Evolutionary conservation across 2,888 invertebrate genomes (phyloP), one percentile per base, ranked within the genome.

Genomic region (Sesia apiformis): DNA sequence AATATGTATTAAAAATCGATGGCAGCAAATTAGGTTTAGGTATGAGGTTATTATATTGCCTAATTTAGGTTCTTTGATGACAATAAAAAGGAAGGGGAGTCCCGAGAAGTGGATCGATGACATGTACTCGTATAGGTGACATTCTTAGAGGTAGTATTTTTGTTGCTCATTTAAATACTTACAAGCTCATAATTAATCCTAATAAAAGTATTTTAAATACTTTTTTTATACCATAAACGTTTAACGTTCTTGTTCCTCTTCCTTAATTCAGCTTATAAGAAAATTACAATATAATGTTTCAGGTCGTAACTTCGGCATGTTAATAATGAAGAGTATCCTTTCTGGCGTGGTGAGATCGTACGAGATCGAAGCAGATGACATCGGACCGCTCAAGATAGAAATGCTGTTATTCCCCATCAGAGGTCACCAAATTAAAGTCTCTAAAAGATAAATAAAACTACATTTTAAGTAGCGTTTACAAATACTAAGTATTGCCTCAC

Each of bases 251-350:
- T 23, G 23, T 23, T 23, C 23, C 2, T 23, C 23, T 23, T 23
- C 23, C 23, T 23, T 23, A 23, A 42, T 42, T 42, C 6, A 42
- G 6, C 6, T 7, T 6, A 42, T 42, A 42, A 42, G 5, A 42
- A 42, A 6, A 42, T 23, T 23, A 7, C 51, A 4, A 38, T 46
- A 53, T 46, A 43, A 38, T 8, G 39, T 60, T 74, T 5, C 72
- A 85, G 85, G 86, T n/a, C 76, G 85, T 4, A 81, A 84, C 60
- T 86, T 82, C 53, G 85, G 84, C 0, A 86, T 86, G 84, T 60
- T 86, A 5, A 81, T 84, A 55, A 81, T 84, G 67, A 86, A 85
- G 57, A 81, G 79, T 54, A 63, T 85, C 6, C 55, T 86, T 5
- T 83, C 85, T 4, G 76, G 70, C 4, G 67, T 86, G 39, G 53